Evolutionary conservation across 1,140 invertebrate genomes (phyloP).

Genomic region (Formica exsecta): DNA sequence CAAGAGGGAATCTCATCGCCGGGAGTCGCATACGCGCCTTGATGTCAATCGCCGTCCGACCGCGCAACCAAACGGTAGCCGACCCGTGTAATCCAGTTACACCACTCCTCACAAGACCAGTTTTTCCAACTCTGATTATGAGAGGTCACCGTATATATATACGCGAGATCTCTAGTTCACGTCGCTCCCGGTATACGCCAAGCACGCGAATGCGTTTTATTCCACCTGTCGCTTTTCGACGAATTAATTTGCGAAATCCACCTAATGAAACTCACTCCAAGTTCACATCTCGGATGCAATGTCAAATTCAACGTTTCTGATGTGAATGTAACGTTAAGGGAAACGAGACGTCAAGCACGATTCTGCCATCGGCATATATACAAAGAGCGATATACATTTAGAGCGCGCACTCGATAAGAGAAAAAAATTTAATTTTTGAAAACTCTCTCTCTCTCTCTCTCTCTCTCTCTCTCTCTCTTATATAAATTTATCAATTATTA

Average conservation of each 20-base stretch:
- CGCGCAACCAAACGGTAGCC: conserved; percentile 22
- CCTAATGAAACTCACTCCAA: conserved; percentile 33
- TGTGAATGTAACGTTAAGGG: conserved; percentile 26
- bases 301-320: conserved; percentile 9
- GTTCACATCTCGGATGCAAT: neutral
- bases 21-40: neutral
- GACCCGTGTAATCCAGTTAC: conserved; percentile 62
- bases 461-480: too few relatives aligned
- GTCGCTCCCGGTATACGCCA: conserved; percentile 11
- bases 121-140: conserved; percentile 65
- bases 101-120: conserved; percentile 51
- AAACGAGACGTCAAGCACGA: neutral
- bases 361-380: conserved; percentile 2
- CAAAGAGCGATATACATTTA: neutral
- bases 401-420: neutral
- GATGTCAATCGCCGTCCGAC: neutral
- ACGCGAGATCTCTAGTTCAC: conserved; percentile 31
- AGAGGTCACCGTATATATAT: conserved; percentile 47
- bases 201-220: conserved; percentile 33
- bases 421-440: neutral
- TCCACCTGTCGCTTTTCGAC: conserved; percentile 63
- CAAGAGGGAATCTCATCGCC: conserved; percentile 25
- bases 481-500: neutral
- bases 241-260: conserved; percentile 50
- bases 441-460: too few relatives aligned